Percentiles rank a stretch among this genome's conserved stretches.
Conservation (phyloP, 2,113 vertebrate genomes). For the Tenrec ecaudatus region DNA sequence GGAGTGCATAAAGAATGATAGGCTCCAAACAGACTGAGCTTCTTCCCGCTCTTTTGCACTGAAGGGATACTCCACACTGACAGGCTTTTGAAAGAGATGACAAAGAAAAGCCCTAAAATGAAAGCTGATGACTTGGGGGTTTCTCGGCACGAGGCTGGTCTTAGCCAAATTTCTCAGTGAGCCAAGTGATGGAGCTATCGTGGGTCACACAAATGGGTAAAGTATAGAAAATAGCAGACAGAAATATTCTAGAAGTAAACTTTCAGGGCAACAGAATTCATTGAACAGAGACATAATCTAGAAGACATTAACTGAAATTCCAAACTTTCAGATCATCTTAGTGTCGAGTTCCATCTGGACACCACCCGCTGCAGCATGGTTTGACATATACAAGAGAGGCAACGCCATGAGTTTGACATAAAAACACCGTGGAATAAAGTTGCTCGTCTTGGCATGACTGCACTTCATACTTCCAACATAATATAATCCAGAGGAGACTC, state of each 20-base stretch:
- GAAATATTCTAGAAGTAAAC: slow-evolving; percentile 57
- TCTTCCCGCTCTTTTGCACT: slow-evolving; percentile 41
- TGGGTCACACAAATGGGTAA: slow-evolving; percentile 46
- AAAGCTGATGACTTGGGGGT: slow-evolving; percentile 56
- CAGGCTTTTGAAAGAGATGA: slow-evolving; percentile 49
- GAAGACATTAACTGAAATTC: slow-evolving; percentile 46
- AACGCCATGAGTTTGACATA: slow-evolving; percentile 25
- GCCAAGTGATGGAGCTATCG: slow-evolving; percentile 39
- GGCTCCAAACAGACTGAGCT: slow-evolving; percentile 45
- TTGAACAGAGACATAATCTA: neutral
- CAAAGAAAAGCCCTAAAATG: slow-evolving; percentile 62
- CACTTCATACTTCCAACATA: neutral
- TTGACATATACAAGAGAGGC: neutral
- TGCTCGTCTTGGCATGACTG: neutral
- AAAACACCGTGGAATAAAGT: slow-evolving; percentile 38
- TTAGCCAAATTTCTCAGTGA: slow-evolving; percentile 48
- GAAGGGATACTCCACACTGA: slow-evolving; percentile 49
- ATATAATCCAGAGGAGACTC: neutral
- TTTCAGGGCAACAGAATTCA: slow-evolving; percentile 49
- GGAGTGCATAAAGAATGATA: slow-evolving; percentile 60
- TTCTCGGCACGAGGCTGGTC: slow-evolving; percentile 29
- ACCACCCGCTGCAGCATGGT: neutral
- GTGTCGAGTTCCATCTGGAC: slow-evolving; percentile 6
- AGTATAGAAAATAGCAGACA: slow-evolving; percentile 40
- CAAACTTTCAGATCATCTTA: slow-evolving; percentile 26